Conservation (phyloP, 2,113 vertebrate genomes). For the Sakesphorus luctuosus region DNA sequence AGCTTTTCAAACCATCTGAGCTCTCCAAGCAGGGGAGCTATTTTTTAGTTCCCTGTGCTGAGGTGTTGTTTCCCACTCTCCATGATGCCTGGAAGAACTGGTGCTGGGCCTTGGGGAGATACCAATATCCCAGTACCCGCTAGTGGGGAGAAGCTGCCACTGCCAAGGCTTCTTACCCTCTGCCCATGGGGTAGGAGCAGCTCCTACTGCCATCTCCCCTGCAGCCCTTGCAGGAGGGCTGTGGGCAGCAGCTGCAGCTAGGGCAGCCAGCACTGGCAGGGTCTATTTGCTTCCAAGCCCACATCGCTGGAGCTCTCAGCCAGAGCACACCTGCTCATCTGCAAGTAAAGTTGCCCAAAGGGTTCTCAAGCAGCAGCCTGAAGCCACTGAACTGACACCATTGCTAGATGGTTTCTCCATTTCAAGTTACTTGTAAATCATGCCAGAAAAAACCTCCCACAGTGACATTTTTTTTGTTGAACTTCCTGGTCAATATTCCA, state of each 20-base stretch:
- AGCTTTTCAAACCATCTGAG: background rate
- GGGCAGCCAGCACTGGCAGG: background rate
- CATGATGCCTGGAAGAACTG: background rate
- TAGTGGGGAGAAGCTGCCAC: background rate
- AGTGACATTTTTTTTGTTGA: background rate
- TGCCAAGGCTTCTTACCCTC: background rate
- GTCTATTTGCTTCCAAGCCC: background rate
- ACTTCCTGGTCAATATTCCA: background rate
- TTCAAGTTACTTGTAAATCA: background rate
- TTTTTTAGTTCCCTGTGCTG: background rate
- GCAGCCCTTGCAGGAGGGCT: background rate
- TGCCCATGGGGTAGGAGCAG: background rate
- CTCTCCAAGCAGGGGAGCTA: background rate
- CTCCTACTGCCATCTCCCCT: background rate
- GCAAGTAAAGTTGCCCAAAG: background rate
- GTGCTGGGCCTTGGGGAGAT: background rate
- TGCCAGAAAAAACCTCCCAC: background rate
- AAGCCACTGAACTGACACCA: background rate
- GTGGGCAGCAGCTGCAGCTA: background rate
- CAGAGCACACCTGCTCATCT: background rate
- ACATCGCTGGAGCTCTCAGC: accelerated
- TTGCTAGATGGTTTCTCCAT: background rate
- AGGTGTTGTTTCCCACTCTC: background rate
- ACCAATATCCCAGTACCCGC: accelerated
- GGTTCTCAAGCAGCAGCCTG: background rate